These are phyloP conservation scores for Antheraea mylitta DNA, from an alignment of 1,140 invertebrate species.

Conservation along the genomic window DNA sequence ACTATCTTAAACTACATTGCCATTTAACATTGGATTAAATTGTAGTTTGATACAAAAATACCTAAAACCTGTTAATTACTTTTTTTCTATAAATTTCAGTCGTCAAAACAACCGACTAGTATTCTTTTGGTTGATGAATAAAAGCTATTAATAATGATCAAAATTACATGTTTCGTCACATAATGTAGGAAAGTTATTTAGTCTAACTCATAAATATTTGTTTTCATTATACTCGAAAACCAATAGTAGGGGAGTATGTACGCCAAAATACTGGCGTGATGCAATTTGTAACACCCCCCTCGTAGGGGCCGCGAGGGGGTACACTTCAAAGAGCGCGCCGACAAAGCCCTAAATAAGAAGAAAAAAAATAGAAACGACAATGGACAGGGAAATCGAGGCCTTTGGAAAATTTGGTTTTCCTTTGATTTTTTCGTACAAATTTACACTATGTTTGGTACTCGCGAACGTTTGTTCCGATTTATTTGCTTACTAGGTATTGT, in stretches of 20 bases:
- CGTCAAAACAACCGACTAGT: no score
- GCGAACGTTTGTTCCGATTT: slow-evolving; percentile 21
- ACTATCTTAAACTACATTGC: no score
- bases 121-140: no score
- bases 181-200: no score
- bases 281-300: slow-evolving; percentile 70
- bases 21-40: no score
- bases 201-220: no score
- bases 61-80: no score
- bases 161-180: no score
- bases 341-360: slow-evolving; percentile 77
- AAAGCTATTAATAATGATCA: no score
- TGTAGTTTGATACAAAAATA: no score
- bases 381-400: slow-evolving; percentile 68
- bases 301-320: slow-evolving; percentile 30
- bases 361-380: slow-evolving; percentile 66
- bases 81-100: no score
- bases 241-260: slow-evolving; percentile 59
- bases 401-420: slow-evolving; percentile 50
- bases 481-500: not conserved
- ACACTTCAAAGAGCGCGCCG: slow-evolving; percentile 72
- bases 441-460: slow-evolving; percentile 23
- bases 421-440: slow-evolving; percentile 51
- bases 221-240: slow-evolving; percentile 26
- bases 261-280: slow-evolving; percentile 62